Percentiles rank a stretch among this genome's conserved stretches.
These are phyloP conservation scores for Neogobius melanostomus DNA, from an alignment of 2,113 vertebrate species.

Conservation along the genomic window DNA sequence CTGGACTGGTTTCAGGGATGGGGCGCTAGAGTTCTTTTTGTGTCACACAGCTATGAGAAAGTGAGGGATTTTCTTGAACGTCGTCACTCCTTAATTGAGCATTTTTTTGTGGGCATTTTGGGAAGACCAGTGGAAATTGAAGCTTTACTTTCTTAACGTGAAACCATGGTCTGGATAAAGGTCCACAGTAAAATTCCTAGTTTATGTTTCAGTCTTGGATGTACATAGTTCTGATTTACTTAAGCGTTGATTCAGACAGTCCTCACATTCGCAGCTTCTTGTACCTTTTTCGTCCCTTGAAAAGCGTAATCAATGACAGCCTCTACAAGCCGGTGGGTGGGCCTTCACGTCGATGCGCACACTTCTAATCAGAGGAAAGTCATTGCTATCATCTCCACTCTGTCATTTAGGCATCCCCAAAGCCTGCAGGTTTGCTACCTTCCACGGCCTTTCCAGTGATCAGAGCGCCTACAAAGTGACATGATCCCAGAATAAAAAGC, in stretches of 20 bases:
- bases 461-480: constrained; percentile 57
- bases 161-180: too few relatives aligned
- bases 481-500: constrained; percentile 37
- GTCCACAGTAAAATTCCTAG: too few relatives aligned
- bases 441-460: constrained; percentile 54
- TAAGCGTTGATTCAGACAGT: too few relatives aligned
- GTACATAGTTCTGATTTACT: too few relatives aligned
- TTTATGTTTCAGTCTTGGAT: too few relatives aligned
- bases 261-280: too few relatives aligned
- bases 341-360: constrained; percentile 55
- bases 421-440: constrained; percentile 37
- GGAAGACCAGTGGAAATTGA: too few relatives aligned
- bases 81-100: too few relatives aligned
- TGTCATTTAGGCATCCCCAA: constrained; percentile 42
- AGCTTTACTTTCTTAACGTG: too few relatives aligned
- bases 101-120: too few relatives aligned
- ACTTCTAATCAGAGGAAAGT: constrained; percentile 55
- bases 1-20: constrained; percentile 23
- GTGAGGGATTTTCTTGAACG: too few relatives aligned
- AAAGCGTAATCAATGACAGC: constrained; percentile 53
- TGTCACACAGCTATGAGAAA: background rate
- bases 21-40: constrained; percentile 16
- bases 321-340: constrained; percentile 30
- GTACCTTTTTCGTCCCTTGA: background rate
- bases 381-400: constrained; percentile 53